Evolutionary conservation across 1,140 invertebrate species (phyloP), one percentile per base, ranked within the genome.

Genomic region (Drosophila obscura): DNA sequence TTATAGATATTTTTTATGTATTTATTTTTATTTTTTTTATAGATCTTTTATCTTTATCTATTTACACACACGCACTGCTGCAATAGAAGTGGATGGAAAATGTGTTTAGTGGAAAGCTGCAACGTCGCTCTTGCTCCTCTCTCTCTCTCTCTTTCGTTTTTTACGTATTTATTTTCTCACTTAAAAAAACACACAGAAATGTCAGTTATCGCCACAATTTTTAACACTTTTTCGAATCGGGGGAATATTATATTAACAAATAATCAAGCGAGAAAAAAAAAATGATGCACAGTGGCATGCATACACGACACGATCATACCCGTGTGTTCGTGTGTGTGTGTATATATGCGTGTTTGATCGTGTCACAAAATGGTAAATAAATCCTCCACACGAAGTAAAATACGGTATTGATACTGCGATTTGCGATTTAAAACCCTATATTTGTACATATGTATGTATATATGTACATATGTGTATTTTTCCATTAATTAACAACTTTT

Each of bases 401-500:
- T 19, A 19, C 19, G 19, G 19, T 1, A 19, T 19, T 8, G 31
- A 39, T 39, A 19, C 13, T 13, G 11, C 35, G 8, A 35, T 35
- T 35, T 35, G 31, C 31, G 35, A 39, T 39, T 39, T 39, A 39
- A 39, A 39, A 39, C 35, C 35, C 35, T 39, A 11, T 39, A 39
- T 39, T 60, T 50, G 11, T 39, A 39, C 11, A 39, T 2, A 39
- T 35, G 11, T 8, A 31, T 9, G 16, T 11, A 2, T 56, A 13
- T 16, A 11, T 57, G 41, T 28, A 9, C 49, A 45, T 8, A 39
- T 19, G 26, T 50, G 53, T 52, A 75, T 67, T 78, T 75, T 85
- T 87, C 78, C 82, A 85, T 85, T 85, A 85, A 87, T 85, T 85
- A 82, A 87, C 78, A 85, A 57, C 64, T 84, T 22, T 87, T 77